These are phyloP conservation scores for Andrena cerasifolii DNA, from an alignment of 1,140 invertebrate genomes.

Conservation along the genomic window DNA sequence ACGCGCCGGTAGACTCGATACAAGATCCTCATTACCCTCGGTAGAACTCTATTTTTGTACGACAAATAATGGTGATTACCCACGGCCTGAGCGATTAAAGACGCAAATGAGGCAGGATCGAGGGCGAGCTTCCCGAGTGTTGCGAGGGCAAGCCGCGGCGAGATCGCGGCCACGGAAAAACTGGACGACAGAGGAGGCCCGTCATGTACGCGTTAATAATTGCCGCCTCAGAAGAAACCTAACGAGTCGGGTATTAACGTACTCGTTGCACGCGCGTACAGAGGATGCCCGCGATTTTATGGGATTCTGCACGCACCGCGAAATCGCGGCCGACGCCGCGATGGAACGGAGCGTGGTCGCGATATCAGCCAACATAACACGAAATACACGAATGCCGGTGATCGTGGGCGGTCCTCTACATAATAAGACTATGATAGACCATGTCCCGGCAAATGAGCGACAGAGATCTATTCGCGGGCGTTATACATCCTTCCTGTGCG, in stretches of 20 bases:
- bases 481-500: slow-evolving; percentile 57
- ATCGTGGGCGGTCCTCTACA: slow-evolving; percentile 30
- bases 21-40: slow-evolving; percentile 12
- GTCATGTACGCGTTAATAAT: slow-evolving; percentile 34
- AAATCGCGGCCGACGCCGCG: background rate
- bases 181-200: slow-evolving; percentile 1
- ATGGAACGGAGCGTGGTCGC: background rate
- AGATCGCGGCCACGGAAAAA: slow-evolving; percentile 35
- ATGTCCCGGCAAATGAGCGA: slow-evolving; percentile 28
- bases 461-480: slow-evolving; percentile 39
- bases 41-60: background rate
- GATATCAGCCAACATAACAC: background rate
- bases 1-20: background rate
- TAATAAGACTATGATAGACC: slow-evolving; percentile 42
- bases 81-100: slow-evolving; percentile 37
- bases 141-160: background rate
- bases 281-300: slow-evolving; percentile 43
- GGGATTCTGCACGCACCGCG: slow-evolving; percentile 31
- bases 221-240: slow-evolving; percentile 68
- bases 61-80: slow-evolving; percentile 31
- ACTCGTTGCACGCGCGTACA: slow-evolving; percentile 20
- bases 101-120: slow-evolving; percentile 44
- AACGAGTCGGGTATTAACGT: slow-evolving; percentile 67
- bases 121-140: background rate
- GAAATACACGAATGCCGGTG: slow-evolving; percentile 29